Evolutionary conservation across 2,888 invertebrate species (phyloP), one percentile per base, ranked within the genome.

Genomic region (Endomychus coccineus): DNA sequence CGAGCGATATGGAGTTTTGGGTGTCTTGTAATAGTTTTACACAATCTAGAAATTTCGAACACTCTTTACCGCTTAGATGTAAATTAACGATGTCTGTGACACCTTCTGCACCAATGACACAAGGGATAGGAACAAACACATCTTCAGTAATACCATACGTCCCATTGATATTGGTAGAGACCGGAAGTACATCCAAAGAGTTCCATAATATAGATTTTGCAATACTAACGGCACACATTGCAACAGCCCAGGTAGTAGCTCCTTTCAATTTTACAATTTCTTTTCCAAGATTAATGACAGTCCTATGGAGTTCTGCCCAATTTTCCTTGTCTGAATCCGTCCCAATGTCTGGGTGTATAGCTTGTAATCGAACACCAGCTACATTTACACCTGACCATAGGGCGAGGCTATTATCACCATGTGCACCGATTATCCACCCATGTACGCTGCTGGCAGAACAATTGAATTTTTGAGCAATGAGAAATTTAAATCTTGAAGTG

Each of bases 371-470:
- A 6, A 71, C 69, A 21, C 71, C 71, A 17, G 68, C 70, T 7
- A 71, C 60, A 45, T 70, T 71, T 29, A 68, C 69, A 14, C 69
- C 64, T 1, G 33, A 38, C 38, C 38, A 38, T 1, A 38, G 10
- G 3, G 38, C 28, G 3, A 38, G 25, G 24, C 86, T 86, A 37
- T 83, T 81, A 52, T 90, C 89, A 1, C 90, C 90, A 52, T 90
- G 90, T 56, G 90, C 90, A 16, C 89, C 89, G 55, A 90, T 85
- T 52, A 90, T 83, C 75, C 85, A 90, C 0, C 84, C 89, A 57
- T 90, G 87, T 56, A 83, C 81, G 40, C 82, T 84, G 7, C 80
- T 77, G n/a, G 87, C 76, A 0, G 86, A 83, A 27, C 89, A 75
- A 44, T 75, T 74, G 32, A 90, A 69, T 49, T 74, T 77, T 59